phyloP scores from a whole-genome alignment of 2,113 vertebrate species.

The Pomatostomus ruficeps region DNA sequence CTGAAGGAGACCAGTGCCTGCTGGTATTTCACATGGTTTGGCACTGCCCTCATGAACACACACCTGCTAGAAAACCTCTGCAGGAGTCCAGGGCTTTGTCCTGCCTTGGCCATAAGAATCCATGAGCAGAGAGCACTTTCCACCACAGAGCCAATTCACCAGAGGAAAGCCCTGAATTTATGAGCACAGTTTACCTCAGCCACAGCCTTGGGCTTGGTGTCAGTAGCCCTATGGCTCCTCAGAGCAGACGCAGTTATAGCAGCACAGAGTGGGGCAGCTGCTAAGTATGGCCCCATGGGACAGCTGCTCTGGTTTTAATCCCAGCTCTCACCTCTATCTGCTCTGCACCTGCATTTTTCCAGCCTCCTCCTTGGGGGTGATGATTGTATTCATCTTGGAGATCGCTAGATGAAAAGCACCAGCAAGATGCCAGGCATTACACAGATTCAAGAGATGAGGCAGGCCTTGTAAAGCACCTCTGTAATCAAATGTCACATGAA shows the following conservation, averaged over 20 bases:
- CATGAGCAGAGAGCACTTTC: neutral
- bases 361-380: neutral
- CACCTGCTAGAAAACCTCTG: neutral
- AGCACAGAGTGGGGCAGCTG: neutral
- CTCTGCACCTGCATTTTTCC: neutral
- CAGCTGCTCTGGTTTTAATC: neutral
- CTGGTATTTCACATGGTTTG: neutral
- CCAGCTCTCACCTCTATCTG: neutral
- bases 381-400: neutral
- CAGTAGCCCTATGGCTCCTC: rapidly evolving
- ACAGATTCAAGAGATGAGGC: neutral
- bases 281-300: neutral
- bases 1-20: neutral
- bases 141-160: neutral
- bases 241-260: neutral
- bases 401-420: neutral
- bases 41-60: neutral
- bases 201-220: neutral
- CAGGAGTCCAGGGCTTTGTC: neutral
- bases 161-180: neutral
- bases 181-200: neutral
- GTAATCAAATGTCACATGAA: neutral
- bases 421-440: neutral
- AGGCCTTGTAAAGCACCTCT: neutral
- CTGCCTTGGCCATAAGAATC: neutral